Conservation (phyloP, 2,888 invertebrate species). For the Tortrix viridana region DNA sequence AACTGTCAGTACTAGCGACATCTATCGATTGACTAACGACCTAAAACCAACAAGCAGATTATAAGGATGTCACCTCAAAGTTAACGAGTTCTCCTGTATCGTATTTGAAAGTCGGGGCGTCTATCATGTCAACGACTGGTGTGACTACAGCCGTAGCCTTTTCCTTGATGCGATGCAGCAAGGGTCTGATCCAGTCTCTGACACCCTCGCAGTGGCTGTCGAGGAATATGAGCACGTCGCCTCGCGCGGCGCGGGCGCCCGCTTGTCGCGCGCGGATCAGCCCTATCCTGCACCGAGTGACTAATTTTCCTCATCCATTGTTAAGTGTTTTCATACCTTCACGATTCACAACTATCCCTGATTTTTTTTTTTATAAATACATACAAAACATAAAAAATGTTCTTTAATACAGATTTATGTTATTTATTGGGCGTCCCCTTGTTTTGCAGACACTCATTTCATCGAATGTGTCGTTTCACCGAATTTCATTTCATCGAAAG, state of each 20-base stretch:
- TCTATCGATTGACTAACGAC: slow-evolving; percentile 3
- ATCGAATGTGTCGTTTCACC: no score
- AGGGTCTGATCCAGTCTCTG: slow-evolving; percentile 92
- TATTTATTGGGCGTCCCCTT: no score
- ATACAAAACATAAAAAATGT: no score
- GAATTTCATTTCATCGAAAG: no score
- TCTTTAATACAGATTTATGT: no score
- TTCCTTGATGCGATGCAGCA: slow-evolving; percentile 90
- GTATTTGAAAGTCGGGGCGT: background rate
- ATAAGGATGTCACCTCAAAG: no score
- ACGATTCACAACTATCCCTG: no score
- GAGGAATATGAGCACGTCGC: slow-evolving; percentile 92
- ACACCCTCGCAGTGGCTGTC: slow-evolving; percentile 95
- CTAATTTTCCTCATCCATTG: no score
- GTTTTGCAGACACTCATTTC: no score
- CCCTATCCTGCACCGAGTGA: slow-evolving; percentile 9
- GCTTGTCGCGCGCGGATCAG: slow-evolving; percentile 89
- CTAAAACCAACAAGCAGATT: background rate
- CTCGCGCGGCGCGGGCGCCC: slow-evolving; percentile 89
- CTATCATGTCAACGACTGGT: slow-evolving; percentile 11
- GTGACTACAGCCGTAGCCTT: slow-evolving; percentile 60
- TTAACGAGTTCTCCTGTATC: background rate
- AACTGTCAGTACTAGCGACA: slow-evolving; percentile 1
- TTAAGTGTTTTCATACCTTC: no score
- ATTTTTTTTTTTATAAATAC: no score